Base-by-base conservation (phyloP, 2,888 invertebrate species). In the Pollenia labialis region DNA sequence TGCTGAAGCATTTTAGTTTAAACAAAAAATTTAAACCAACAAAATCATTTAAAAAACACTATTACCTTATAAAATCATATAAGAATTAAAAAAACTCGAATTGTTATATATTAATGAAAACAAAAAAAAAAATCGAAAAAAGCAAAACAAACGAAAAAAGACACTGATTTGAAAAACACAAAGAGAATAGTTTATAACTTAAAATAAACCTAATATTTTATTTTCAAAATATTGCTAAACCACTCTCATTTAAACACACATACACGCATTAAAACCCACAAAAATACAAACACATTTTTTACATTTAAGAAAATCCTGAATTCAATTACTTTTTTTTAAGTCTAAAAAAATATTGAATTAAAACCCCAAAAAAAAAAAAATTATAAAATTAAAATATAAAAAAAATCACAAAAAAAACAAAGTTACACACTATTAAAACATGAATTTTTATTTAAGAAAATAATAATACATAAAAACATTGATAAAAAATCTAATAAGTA, bases 401-500 rank as follows among this genome's bases (percentile, higher is more conserved):
- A 86, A 85, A 81, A 85, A 87, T 85, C 77, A 87, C 62, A 83
- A 85, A 85, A 87, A 85, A n/a, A 62, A 23, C 9, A 46, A 85
- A 71, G 80, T 68, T 56, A 79, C 42, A 23, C 32, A 56, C 52
- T 77, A 68, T 54, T 66, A 56, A 7, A 76, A 56, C 50, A 81
- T 77, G 74, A 68, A 85, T 77, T 85, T 85, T 85, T 77, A 88
- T 87, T 74, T 81, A 88, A 82, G 14, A 60, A 9, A 46, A 50
- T 52, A 85, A 68, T 79, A 75, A 68, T 62, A n/a, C n/a, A n/a
- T n/a, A 64, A 12, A 60, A 71, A 76, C 44, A 77, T 69, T 68
- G 69, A 58, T 88, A 88, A 85, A 86, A 88, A 58, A 16, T 42
- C 81, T 81, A 89, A 88, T 85, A 88, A 89, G 88, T 88, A 89